phyloP scores from a whole-genome alignment of 2,888 invertebrate species.

The Cephonodes hylas region DNA sequence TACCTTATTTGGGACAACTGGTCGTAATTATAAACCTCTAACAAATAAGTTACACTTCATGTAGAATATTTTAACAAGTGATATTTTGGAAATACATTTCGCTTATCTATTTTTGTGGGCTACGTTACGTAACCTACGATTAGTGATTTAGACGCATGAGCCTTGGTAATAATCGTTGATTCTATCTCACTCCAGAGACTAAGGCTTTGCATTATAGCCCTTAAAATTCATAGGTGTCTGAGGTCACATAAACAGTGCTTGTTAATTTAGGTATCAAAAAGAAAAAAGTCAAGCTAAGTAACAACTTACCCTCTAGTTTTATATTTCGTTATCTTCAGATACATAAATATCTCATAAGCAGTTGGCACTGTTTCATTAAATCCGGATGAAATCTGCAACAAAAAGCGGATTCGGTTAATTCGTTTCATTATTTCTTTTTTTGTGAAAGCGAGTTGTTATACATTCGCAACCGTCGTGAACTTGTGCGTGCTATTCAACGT shows the following conservation, averaged over 20 bases:
- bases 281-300: neutral
- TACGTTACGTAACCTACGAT: too few relatives aligned
- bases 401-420: conserved; percentile 15
- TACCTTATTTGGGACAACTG: neutral
- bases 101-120: too few relatives aligned
- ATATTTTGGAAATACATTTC: too few relatives aligned
- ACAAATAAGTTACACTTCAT: neutral
- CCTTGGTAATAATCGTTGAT: too few relatives aligned
- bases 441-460: conserved; percentile 44
- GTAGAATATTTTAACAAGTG: too few relatives aligned
- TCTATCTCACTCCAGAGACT: too few relatives aligned
- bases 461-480: conserved; percentile 43
- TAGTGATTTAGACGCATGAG: too few relatives aligned
- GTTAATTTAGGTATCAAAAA: neutral
- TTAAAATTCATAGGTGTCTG: too few relatives aligned
- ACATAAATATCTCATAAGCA: neutral
- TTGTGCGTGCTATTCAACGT: conserved; percentile 37
- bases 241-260: too few relatives aligned
- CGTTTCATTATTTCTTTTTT: conserved; percentile 23
- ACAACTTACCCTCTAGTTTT: neutral
- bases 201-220: too few relatives aligned
- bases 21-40: neutral
- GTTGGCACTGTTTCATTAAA: neutral
- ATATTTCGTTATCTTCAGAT: neutral
- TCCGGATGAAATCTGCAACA: conserved; percentile 26